Percentiles rank a stretch among this genome's conserved stretches.
phyloP scores from a whole-genome alignment of 1,140 invertebrate species.

The Monochamus saltuarius region DNA sequence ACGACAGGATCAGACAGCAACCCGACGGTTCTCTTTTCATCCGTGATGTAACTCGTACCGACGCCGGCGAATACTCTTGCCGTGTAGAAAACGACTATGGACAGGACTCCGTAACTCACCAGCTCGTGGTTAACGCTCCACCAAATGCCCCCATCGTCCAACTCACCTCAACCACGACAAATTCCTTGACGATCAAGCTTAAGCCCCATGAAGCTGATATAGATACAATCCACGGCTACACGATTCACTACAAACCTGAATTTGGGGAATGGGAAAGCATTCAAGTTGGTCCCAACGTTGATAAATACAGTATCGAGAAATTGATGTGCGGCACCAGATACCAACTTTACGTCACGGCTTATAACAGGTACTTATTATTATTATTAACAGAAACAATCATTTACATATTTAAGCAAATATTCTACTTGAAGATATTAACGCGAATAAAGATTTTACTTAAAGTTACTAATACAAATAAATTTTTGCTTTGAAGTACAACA shows the following conservation, averaged over 20 bases:
- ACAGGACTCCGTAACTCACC: constrained; percentile 87
- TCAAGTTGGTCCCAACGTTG: constrained; percentile 71
- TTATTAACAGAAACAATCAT: neutral
- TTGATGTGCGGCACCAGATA: constrained; percentile 88
- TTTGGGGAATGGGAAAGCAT: constrained; percentile 90
- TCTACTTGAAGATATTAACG: too few relatives aligned
- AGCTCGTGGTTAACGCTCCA: constrained; percentile 69
- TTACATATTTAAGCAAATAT: too few relatives aligned
- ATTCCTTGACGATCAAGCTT: constrained; percentile 76
- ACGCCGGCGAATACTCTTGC: constrained; percentile 89
- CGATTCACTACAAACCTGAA: constrained; percentile 90
- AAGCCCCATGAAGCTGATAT: constrained; percentile 73
- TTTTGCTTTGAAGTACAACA: too few relatives aligned
- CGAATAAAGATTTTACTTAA: too few relatives aligned
- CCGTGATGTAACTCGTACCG: constrained; percentile 81
- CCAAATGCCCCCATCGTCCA: constrained; percentile 49
- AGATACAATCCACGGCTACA: constrained; percentile 80
- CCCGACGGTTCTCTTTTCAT: constrained; percentile 90
- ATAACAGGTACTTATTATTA: constrained; percentile 70
- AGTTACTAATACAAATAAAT: too few relatives aligned
- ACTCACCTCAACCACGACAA: constrained; percentile 78
- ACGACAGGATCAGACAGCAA: constrained; percentile 76
- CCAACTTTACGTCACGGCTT: constrained; percentile 87
- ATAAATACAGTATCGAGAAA: constrained; percentile 84
- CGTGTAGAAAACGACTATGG: constrained; percentile 91